phyloP scores from a whole-genome alignment of 2,888 invertebrate genomes.

The Yponomeuta plumbellus region DNA sequence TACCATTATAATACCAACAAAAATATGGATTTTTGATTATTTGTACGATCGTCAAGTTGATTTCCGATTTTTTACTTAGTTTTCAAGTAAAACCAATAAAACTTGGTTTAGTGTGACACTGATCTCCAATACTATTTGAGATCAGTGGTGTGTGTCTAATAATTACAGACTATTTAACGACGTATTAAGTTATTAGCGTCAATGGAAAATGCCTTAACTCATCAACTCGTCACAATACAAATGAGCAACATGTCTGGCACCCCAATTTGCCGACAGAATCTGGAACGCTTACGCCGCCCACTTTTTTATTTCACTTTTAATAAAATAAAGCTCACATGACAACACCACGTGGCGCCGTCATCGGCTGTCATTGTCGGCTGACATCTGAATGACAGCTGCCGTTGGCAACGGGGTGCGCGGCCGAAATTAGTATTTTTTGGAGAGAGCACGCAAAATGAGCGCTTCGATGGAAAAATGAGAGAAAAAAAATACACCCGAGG shows the following conservation, averaged over 20 bases:
- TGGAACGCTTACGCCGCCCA: neutral
- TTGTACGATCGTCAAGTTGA: no score
- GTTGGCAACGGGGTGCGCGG: constrained; percentile 22
- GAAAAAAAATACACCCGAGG: neutral
- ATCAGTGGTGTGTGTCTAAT: no score
- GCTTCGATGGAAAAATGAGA: neutral
- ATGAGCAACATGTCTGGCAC: constrained; percentile 5
- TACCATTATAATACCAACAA: no score
- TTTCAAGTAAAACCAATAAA: no score
- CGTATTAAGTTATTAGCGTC: neutral
- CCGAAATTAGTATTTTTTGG: neutral
- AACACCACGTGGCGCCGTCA: constrained; percentile 58
- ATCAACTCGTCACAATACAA: neutral
- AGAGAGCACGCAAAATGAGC: neutral
- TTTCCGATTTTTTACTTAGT: no score
- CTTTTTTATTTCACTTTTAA: constrained; percentile 18
- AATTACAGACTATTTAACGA: neutral
- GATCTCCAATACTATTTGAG: no score
- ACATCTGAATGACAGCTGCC: constrained; percentile 56
- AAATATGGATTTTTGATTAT: no score
- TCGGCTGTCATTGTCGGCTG: constrained; percentile 49
- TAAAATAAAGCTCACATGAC: constrained; percentile 48
- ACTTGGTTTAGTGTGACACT: no score
- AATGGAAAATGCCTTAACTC: neutral
- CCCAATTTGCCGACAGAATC: neutral